Base-by-base conservation (phyloP, 2,113 vertebrate genomes). In the Prunella himalayana region DNA sequence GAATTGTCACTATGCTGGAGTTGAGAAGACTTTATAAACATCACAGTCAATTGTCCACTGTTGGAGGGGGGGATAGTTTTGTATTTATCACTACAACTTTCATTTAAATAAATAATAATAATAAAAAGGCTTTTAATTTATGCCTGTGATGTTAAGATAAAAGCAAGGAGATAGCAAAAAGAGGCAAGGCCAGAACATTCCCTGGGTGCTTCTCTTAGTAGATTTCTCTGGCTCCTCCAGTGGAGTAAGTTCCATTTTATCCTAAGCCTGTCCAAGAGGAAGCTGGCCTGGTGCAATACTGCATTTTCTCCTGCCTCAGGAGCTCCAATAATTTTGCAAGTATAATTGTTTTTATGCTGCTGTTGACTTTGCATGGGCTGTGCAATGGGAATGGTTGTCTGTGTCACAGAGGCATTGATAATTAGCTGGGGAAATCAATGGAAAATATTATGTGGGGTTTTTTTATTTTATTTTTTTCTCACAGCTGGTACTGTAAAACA, bases 401-500 rank as follows among this genome's bases (percentile, higher is more conserved):
- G 51, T 78, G 45, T 75, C 30, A 27, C 56, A 45, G 39, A 54
- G 81, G 2, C 18, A 22, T 42, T 76, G 33, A 64, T 35, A 10
- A 23, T 56, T 21, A 54, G 5, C 57, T 41, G 57, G 15, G 18
- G 19, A 70, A 91, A 65, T 41, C 15, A 70, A 41, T 37, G 44
- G 71, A 81, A 82, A 78, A 14, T 15, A 1, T 9, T 39, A 15
- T 0, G 0, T 13, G 7, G 0, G 7, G 41, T 49, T 22, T 37
- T 27, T 56, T 41, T 6, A 5, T 8, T 24, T 15, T 56, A 22
- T 47, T 16, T 28, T 53, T 61, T 30, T 15, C 25, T 44, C 45
- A 37, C 10, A 50, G 3, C 3, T 79, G 15, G 4, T 27, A 24
- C 35, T 50, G 5, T 50, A 70, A 82, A 66, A 39, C 2, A 56